Percentiles rank a stretch among this genome's conserved stretches.
Evolutionary conservation across 2,888 invertebrate species (phyloP).

Genomic region (Dioctria linearis): DNA sequence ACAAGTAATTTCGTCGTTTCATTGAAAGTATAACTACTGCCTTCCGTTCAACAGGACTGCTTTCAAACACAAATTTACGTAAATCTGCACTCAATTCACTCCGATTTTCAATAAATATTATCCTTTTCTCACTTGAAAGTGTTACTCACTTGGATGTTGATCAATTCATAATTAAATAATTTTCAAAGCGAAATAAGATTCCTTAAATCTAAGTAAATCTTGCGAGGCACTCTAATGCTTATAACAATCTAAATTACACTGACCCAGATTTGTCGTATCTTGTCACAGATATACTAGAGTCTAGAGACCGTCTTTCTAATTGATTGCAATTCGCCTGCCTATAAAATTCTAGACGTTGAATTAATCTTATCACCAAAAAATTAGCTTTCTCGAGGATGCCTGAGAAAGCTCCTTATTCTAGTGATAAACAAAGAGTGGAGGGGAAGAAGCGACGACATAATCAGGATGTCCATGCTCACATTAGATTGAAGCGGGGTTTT

Average conservation of each 20-base stretch:
- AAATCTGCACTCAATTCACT: neutral
- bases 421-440: neutral
- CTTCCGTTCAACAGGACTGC: too few relatives aligned
- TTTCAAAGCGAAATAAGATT: neutral
- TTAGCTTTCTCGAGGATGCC: slow-evolving; percentile 8
- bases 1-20: too few relatives aligned
- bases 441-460: neutral
- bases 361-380: slow-evolving; percentile 19
- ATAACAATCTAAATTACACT: slow-evolving; percentile 2
- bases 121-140: too few relatives aligned
- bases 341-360: neutral
- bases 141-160: neutral
- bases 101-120: neutral
- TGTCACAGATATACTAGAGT: slow-evolving; percentile 28
- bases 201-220: neutral
- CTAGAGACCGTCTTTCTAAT: slow-evolving; percentile 27
- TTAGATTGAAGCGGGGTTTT: neutral
- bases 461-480: neutral
- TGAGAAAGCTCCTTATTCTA: slow-evolving; percentile 11
- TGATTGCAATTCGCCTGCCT: slow-evolving; percentile 14
- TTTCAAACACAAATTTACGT: too few relatives aligned
- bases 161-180: neutral
- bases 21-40: too few relatives aligned
- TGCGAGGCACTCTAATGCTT: neutral
- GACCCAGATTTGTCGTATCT: slow-evolving; percentile 10